These are phyloP conservation scores for Palythoa heliodiscus DNA, from an alignment of 92 coral and sea anemone genomes.

Conservation along the genomic window DNA sequence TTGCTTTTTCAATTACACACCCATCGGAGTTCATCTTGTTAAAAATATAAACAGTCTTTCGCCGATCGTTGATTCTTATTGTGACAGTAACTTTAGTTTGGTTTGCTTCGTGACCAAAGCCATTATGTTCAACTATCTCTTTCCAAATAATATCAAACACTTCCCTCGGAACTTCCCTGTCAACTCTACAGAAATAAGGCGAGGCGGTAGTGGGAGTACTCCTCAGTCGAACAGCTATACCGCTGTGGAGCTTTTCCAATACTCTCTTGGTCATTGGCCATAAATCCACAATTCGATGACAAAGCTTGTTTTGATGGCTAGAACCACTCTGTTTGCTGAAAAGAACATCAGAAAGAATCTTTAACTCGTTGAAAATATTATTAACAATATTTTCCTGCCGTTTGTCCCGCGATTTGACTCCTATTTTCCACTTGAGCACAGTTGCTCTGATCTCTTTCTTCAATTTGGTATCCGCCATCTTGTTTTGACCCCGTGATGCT, in stretches of 20 bases:
- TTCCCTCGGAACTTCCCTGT: conserved; percentile 43
- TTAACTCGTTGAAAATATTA: not conserved
- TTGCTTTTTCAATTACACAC: conserved; percentile 15
- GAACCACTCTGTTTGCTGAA: not conserved
- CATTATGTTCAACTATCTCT: conserved; percentile 42
- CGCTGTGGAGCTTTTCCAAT: conserved; percentile 30
- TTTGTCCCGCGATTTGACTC: conserved; percentile 1
- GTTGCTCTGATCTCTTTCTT: conserved; percentile 1
- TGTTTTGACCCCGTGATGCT: not conserved
- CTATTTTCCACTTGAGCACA: not conserved
- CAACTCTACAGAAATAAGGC: conserved; percentile 34
- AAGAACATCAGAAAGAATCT: not conserved
- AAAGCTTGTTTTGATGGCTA: conserved; percentile 2
- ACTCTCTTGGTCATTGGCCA: conserved; percentile 37
- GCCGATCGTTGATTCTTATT: conserved; percentile 22
- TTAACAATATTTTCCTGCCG: not conserved
- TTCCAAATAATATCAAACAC: conserved; percentile 43
- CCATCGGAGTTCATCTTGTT: conserved; percentile 44
- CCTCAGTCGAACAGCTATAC: conserved; percentile 25
- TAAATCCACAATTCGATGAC: conserved; percentile 34
- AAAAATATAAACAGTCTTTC: conserved; percentile 43
- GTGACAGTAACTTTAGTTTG: conserved; percentile 6
- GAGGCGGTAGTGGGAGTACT: conserved; percentile 21
- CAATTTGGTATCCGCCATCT: not conserved
- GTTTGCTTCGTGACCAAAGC: conserved; percentile 48